phyloP scores from a whole-genome alignment of 1,140 invertebrate species.

The Magallana gigas region DNA sequence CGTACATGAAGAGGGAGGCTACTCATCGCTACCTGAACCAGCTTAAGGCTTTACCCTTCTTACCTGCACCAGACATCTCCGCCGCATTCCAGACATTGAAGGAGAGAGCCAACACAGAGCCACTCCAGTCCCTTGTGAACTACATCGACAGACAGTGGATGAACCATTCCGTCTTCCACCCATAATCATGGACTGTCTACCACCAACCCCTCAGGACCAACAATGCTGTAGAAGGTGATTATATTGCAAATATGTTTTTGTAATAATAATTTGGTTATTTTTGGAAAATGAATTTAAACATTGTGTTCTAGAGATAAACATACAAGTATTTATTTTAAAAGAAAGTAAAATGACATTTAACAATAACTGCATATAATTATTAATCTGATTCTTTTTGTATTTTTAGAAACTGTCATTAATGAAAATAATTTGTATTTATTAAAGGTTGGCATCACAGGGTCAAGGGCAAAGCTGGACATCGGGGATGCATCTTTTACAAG shows the following conservation, averaged over 20 bases:
- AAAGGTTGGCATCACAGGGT: not conserved
- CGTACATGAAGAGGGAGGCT: too few species aligned
- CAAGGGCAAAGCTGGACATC: not conserved
- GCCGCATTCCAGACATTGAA: not conserved
- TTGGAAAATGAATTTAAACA: not conserved
- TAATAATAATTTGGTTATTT: not conserved
- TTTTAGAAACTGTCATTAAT: not conserved
- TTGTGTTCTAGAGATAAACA: not conserved
- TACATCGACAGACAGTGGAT: not conserved
- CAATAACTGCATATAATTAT: too few species aligned
- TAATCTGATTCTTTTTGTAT: not conserved
- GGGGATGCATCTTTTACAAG: not conserved
- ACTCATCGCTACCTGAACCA: not conserved
- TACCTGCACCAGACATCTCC: not conserved
- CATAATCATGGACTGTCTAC: not conserved
- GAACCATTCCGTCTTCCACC: not conserved
- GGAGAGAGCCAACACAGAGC: not conserved
- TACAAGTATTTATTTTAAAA: too few species aligned
- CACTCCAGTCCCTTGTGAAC: not conserved
- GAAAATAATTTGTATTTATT: not conserved
- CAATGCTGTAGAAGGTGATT: conserved; percentile 20
- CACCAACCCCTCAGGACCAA: not conserved
- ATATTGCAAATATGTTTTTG: not conserved
- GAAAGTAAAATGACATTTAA: too few species aligned
- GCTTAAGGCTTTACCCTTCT: not conserved